Evolutionary conservation across 2,797 vertebrate species (phyloP).

Genomic region (Parauchenoglanis ngamensis): DNA sequence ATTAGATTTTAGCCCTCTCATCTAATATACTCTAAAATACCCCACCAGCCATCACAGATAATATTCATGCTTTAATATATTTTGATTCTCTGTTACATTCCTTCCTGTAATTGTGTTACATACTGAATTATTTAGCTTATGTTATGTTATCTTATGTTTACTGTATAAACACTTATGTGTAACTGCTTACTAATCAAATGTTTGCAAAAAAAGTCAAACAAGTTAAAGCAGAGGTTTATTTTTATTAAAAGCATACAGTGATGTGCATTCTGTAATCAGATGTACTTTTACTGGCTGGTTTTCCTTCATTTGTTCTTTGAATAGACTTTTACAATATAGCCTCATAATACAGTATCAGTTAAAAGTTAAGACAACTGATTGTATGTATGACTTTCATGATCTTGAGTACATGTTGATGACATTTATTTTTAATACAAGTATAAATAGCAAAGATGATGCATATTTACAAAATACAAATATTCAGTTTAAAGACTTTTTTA

Average conservation of each 20-base stretch:
- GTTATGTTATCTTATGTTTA: not conserved
- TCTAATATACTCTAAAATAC: not conserved
- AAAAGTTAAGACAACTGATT: not conserved
- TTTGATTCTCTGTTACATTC: slow-evolving; percentile 14
- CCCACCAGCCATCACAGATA: not conserved
- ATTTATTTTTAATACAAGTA: not conserved
- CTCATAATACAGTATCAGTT: not conserved
- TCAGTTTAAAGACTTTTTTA: not conserved
- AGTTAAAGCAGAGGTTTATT: not conserved
- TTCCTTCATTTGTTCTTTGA: not conserved
- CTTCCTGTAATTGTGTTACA: slow-evolving; percentile 14
- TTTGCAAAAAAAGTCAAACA: not conserved
- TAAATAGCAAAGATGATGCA: not conserved
- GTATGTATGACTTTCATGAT: not conserved
- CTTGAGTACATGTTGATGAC: not conserved
- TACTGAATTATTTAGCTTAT: not conserved
- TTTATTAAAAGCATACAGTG: not conserved
- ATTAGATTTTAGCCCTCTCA: not conserved
- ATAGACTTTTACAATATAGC: not conserved
- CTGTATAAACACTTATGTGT: not conserved
- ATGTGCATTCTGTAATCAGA: not conserved
- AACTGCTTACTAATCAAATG: not conserved
- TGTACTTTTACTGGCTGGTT: not conserved
- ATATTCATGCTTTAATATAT: not conserved
- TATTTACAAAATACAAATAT: not conserved